These are phyloP conservation scores for Muscicapa adusta DNA, from an alignment of 2,113 vertebrate species.

Conservation along the genomic window DNA sequence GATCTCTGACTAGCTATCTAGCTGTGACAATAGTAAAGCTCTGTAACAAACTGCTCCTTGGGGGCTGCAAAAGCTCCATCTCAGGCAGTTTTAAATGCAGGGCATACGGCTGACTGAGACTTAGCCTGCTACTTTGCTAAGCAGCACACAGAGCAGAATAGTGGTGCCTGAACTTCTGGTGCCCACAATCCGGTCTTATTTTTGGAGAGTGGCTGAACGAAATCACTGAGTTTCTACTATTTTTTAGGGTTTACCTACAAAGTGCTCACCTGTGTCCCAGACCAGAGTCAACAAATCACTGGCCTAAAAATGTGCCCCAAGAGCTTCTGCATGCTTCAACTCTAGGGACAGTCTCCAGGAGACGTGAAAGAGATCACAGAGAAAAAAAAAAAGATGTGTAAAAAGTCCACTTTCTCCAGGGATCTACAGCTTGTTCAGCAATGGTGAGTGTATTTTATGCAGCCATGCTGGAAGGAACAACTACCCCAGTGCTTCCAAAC, in stretches of 20 bases:
- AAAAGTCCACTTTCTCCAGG: not conserved
- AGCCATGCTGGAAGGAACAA: not conserved
- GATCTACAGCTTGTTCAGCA: not conserved
- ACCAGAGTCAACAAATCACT: not conserved
- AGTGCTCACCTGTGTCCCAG: not conserved
- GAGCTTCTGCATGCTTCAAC: not conserved
- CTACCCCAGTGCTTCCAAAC: not conserved
- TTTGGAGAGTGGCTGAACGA: not conserved
- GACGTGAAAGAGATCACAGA: not conserved
- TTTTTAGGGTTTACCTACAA: not conserved
- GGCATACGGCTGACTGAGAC: not conserved
- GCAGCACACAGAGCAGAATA: not conserved
- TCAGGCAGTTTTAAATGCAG: not conserved
- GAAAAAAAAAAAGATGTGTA: not conserved
- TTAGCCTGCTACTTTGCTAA: not conserved
- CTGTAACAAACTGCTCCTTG: not conserved
- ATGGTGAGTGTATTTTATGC: not conserved
- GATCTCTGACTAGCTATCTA: constrained; percentile 23
- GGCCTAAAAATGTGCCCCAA: not conserved
- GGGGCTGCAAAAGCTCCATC: not conserved
- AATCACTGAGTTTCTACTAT: not conserved
- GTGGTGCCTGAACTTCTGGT: not conserved
- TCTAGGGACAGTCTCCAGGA: not conserved
- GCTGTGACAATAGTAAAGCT: constrained; percentile 23
- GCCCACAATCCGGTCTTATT: not conserved